These are phyloP conservation scores for Syrmaticus mikado DNA, from an alignment of 2,113 vertebrate species.

Conservation along the genomic window DNA sequence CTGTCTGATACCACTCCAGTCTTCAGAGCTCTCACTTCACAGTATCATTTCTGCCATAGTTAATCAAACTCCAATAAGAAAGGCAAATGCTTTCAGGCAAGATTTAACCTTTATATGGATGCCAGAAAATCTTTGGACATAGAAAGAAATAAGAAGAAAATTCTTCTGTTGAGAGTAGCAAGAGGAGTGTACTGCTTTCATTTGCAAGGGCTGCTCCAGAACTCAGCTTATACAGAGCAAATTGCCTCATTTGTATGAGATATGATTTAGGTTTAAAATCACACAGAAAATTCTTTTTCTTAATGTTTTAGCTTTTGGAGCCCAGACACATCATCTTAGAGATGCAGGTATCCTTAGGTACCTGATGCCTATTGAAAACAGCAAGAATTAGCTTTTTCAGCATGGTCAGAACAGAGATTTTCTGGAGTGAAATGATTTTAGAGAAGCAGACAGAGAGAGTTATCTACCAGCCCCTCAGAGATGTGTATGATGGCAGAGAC, in stretches of 20 bases:
- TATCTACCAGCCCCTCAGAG: not conserved
- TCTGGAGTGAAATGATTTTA: not conserved
- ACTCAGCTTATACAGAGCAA: not conserved
- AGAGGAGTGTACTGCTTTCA: not conserved
- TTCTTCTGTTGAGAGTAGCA: constrained; percentile 21
- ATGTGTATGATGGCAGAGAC: not conserved
- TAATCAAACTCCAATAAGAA: constrained; percentile 39
- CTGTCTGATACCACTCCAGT: constrained; percentile 36
- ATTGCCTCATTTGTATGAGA: constrained; percentile 33
- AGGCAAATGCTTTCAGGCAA: constrained; percentile 39
- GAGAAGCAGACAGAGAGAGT: not conserved
- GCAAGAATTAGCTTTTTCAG: not conserved
- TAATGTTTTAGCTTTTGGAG: not conserved
- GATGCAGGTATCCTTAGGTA: not conserved
- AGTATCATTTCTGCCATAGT: constrained; percentile 28
- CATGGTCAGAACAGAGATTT: rapidly evolving
- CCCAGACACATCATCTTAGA: not conserved
- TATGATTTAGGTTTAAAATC: not conserved
- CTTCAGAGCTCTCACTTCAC: constrained; percentile 30
- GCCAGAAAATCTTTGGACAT: constrained; percentile 44
- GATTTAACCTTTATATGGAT: constrained; percentile 63
- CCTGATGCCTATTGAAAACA: not conserved
- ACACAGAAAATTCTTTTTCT: not conserved
- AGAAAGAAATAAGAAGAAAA: constrained; percentile 45
- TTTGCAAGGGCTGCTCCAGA: constrained; percentile 10